Base-by-base conservation (phyloP, 1,140 invertebrate genomes). In the Atta cephalotes region DNA sequence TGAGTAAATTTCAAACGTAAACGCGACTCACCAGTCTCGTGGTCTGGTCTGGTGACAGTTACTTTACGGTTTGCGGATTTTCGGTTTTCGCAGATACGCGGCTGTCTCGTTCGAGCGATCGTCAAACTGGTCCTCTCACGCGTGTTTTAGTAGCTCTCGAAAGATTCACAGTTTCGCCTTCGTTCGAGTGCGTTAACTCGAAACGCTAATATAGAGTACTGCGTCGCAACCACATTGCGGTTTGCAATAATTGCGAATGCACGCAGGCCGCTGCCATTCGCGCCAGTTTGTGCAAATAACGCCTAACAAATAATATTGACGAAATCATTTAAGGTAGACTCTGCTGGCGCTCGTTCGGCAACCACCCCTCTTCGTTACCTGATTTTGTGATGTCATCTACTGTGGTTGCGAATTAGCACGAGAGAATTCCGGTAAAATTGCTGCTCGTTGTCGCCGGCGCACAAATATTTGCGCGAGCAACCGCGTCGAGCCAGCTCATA, bases 381-480 rank as follows among this genome's bases (percentile, higher is more conserved):
- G 66, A 79, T 88, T 88, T 60, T 51, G 28, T 62, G 56, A 80
- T 28, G 63, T 76, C 31, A 63, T 45, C 56, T n/a, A 28, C 3
- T 39, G 49, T 25, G 80, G 74, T 70, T 28, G 66, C 80, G 76
- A 90, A 90, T 88, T 90, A 90, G 70, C 88, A 78, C 70, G 31
- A 71, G 63, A 66, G 68, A 84, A 68, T 16, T 51, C 35, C 35
- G 45, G 39, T 25, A 80, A 60, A 88, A 90, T 90, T 88, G 85
- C 77, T 85, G 62, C 72, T 68, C 60, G 53, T n/a, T 78, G 70
- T 90, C 74, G 88, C 56, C 85, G 56, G 16, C 71, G 76, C 45
- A 80, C 86, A 90, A 90, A 90, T 90, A 86, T 90, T 90, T 90
- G 81, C 86, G 0, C 16, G 51, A 88, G 63, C 65, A 81, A 71